Conservation (phyloP, 23 tunicate species). For the Halocynthia aurantium region DNA sequence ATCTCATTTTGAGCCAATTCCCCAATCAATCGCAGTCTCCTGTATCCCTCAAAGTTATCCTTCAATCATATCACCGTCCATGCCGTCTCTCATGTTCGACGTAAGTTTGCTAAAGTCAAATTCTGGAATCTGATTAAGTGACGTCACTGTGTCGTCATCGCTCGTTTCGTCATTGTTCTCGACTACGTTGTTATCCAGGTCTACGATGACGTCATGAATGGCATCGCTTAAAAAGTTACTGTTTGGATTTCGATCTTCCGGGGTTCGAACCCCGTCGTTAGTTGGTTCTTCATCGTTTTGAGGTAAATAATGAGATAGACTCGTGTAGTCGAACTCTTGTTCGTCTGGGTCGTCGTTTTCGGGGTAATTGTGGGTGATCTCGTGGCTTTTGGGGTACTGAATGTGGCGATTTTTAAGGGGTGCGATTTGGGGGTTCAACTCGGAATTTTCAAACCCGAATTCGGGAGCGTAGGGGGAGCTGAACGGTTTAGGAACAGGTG, state of each 20-base stretch:
- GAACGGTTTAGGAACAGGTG: not conserved
- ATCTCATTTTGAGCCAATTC: too few relatives aligned
- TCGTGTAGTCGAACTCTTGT: not conserved
- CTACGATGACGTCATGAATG: conserved; percentile 4
- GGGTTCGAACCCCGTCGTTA: not conserved
- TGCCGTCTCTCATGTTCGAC: not conserved
- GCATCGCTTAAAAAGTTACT: conserved; percentile 1
- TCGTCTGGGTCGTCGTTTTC: not conserved
- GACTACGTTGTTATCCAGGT: conserved; percentile 3
- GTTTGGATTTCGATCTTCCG: not conserved
- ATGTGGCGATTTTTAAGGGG: not conserved
- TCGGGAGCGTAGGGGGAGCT: not conserved
- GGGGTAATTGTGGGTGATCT: not conserved
- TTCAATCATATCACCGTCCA: too few relatives aligned
- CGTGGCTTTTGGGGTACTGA: conserved; percentile 5
- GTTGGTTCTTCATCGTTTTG: not conserved
- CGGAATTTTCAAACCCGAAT: not conserved
- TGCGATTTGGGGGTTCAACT: not conserved
- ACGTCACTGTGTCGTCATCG: not conserved
- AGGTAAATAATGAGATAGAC: not conserved
- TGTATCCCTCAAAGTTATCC: too few relatives aligned
- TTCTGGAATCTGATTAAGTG: not conserved
- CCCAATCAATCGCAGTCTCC: too few relatives aligned
- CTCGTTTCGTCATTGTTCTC: not conserved
- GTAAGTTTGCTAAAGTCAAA: not conserved